Conservation (phyloP, 2,113 vertebrate genomes). For the Accipiter virgatus region DNA sequence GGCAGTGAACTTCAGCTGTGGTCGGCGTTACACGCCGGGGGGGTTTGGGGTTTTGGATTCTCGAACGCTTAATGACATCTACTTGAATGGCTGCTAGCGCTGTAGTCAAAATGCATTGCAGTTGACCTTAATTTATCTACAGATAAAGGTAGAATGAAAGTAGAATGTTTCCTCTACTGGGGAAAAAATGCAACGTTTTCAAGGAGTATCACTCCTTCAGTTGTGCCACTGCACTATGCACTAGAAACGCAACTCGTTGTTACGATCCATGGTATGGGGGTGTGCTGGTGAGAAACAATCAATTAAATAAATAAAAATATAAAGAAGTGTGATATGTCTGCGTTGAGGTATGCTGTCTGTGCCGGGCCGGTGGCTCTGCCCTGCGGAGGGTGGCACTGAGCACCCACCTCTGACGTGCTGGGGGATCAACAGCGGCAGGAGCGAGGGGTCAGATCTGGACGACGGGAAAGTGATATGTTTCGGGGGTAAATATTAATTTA, state of each 20-base stretch:
- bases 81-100: background rate
- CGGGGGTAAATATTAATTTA: background rate
- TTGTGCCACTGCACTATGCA: background rate
- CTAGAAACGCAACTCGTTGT: background rate
- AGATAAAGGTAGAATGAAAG: background rate
- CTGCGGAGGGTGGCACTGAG: background rate
- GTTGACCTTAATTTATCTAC: background rate
- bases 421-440: too few species aligned
- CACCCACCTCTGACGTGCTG: background rate
- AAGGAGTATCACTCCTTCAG: background rate
- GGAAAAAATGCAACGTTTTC: background rate
- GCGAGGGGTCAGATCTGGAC: background rate
- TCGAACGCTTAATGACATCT: background rate
- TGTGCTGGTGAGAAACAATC: background rate
- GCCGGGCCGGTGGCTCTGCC: background rate
- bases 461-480: rapidly evolving
- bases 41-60: background rate
- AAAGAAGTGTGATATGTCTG: rapidly evolving
- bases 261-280: background rate
- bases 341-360: too few species aligned
- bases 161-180: background rate
- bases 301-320: background rate
- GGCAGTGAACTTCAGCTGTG: background rate
- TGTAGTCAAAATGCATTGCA: background rate
- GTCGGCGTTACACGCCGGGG: too few species aligned